These are phyloP conservation scores for Cephalopachus bancanus DNA, from an alignment of 2,797 vertebrate genomes.

Conservation along the genomic window DNA sequence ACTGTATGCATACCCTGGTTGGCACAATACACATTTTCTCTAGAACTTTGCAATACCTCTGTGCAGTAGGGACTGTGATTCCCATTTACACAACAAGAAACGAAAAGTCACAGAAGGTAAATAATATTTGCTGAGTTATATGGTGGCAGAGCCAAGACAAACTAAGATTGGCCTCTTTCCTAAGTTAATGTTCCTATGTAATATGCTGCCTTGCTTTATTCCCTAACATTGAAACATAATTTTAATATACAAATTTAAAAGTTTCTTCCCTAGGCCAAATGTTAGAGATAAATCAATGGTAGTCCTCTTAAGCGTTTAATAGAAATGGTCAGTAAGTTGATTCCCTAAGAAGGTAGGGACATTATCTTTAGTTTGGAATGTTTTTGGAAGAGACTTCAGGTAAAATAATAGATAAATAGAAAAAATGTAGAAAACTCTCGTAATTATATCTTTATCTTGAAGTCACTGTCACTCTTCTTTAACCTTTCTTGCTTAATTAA, in stretches of 20 bases:
- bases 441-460: background rate
- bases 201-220: background rate
- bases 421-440: rapidly evolving
- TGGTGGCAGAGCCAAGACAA: background rate
- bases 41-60: background rate
- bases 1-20: background rate
- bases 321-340: background rate
- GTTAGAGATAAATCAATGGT: background rate
- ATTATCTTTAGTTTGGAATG: background rate
- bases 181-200: background rate
- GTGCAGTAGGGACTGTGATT: rapidly evolving
- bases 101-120: background rate
- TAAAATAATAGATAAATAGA: background rate
- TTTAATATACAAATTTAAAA: background rate
- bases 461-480: background rate
- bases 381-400: background rate
- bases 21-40: background rate
- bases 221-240: background rate
- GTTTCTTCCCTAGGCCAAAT: background rate
- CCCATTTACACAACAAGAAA: background rate
- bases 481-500: conserved; percentile 12
- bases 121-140: background rate
- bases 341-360: background rate
- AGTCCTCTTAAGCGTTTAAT: background rate
- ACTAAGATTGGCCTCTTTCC: background rate